These are phyloP conservation scores for Oncorhynchus gorbuscha DNA, from an alignment of 2,113 vertebrate genomes.

Conservation along the genomic window DNA sequence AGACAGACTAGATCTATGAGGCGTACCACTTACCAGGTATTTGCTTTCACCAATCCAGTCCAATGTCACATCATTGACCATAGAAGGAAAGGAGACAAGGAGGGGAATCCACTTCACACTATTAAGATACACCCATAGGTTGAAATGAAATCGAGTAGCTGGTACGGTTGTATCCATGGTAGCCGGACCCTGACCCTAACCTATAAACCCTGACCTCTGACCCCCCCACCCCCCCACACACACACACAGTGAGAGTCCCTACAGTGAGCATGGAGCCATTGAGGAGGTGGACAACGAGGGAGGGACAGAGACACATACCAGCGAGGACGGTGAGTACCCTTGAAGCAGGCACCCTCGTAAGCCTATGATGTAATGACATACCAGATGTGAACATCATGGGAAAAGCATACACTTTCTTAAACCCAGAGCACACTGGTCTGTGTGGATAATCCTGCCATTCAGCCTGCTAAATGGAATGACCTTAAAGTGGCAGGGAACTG, in stretches of 20 bases:
- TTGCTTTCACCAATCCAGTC: too few species aligned
- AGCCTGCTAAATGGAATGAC: conserved; percentile 49
- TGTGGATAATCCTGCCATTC: conserved; percentile 58
- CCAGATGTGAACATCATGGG: background rate
- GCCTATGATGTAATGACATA: background rate
- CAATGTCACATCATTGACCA: too few species aligned
- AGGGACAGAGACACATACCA: conserved; percentile 91
- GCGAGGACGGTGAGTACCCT: conserved; percentile 86
- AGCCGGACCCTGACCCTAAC: background rate
- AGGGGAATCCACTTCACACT: background rate
- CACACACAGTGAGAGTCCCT: conserved; percentile 91
- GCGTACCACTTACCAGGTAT: too few species aligned
- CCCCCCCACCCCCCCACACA: conserved; percentile 52
- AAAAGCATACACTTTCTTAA: conserved; percentile 22
- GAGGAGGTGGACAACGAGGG: conserved; percentile 94
- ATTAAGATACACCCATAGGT: background rate
- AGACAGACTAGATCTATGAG: too few species aligned
- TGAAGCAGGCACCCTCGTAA: background rate
- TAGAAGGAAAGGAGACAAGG: too few species aligned
- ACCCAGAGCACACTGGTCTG: conserved; percentile 20
- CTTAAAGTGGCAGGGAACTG: conserved; percentile 39
- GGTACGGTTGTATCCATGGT: background rate
- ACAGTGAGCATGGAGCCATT: conserved; percentile 90
- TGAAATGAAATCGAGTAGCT: background rate
- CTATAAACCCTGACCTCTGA: conserved; percentile 8